Conservation (phyloP, 2,113 vertebrate genomes). For the Trichechus manatus region DNA sequence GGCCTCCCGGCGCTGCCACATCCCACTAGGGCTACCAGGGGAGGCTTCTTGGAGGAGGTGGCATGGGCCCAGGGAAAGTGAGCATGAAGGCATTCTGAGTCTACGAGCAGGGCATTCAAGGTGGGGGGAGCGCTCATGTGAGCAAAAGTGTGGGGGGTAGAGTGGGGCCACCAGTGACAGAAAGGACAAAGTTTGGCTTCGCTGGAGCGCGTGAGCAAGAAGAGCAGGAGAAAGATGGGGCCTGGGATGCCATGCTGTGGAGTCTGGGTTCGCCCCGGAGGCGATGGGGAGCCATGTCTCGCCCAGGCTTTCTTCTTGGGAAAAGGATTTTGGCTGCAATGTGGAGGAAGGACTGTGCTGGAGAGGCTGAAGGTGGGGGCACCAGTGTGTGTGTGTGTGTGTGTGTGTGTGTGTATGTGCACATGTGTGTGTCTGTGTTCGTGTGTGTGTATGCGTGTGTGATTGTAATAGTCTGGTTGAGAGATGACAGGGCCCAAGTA, state of each 20-base stretch:
- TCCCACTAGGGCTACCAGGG: not conserved
- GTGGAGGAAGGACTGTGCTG: not conserved
- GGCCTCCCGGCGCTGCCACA: too few species aligned
- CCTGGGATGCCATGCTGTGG: not conserved
- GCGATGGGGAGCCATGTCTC: too few species aligned
- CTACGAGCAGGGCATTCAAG: not conserved
- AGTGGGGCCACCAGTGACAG: too few species aligned
- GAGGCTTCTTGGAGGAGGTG: not conserved
- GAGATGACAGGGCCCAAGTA: not conserved
- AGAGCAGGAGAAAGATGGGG: not conserved
- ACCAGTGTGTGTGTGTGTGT: not conserved
- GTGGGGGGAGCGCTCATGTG: not conserved
- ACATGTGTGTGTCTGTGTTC: not conserved
- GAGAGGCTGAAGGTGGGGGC: not conserved
- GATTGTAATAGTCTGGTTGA: not conserved
- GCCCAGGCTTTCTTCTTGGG: not conserved
- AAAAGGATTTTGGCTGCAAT: not conserved
- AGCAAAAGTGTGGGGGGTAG: not conserved
- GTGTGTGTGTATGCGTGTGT: not conserved
- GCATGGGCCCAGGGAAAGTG: not conserved
- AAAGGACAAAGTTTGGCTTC: not conserved
- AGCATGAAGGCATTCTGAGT: not conserved
- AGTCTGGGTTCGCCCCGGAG: too few species aligned
- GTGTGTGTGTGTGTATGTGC: not conserved
- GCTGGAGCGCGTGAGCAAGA: not conserved